phyloP scores from a whole-genome alignment of 2,797 vertebrate genomes.

The Nasua narica region DNA sequence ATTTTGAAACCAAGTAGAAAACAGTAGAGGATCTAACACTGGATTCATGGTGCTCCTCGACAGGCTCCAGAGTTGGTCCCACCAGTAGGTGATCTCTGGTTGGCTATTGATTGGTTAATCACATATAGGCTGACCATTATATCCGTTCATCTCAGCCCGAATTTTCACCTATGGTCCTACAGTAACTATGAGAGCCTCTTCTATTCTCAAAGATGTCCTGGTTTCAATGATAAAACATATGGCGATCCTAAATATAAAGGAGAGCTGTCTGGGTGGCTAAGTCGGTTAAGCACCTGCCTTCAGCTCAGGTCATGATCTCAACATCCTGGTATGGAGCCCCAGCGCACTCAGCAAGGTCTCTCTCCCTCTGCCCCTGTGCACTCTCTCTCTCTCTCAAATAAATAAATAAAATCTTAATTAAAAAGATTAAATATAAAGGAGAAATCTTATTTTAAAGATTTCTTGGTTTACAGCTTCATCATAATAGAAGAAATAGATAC shows the following conservation, averaged over 20 bases:
- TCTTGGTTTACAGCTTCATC: not conserved
- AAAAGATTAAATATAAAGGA: not conserved
- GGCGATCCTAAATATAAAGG: not conserved
- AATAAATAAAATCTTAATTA: not conserved
- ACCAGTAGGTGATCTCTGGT: not conserved
- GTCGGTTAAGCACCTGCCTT: too few relatives aligned
- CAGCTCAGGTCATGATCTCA: too few relatives aligned
- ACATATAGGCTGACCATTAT: not conserved
- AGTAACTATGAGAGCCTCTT: not conserved
- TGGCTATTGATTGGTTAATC: not conserved
- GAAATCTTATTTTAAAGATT: not conserved
- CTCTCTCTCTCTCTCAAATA: too few relatives aligned
- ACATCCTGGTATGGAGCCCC: too few relatives aligned
- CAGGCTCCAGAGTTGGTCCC: not conserved
- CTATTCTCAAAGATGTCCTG: not conserved
- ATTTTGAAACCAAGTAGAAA: not conserved
- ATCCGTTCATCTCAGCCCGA: not conserved
- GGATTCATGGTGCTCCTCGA: not conserved
- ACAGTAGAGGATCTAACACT: not conserved
- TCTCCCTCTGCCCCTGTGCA: too few relatives aligned
- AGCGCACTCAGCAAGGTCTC: too few relatives aligned
- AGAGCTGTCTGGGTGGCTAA: too few relatives aligned
- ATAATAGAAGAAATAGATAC: not conserved
- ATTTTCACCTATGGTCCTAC: not conserved
- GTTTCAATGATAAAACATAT: not conserved